Conservation (phyloP, 2,888 invertebrate genomes). For the Drosophila anomalipes region DNA sequence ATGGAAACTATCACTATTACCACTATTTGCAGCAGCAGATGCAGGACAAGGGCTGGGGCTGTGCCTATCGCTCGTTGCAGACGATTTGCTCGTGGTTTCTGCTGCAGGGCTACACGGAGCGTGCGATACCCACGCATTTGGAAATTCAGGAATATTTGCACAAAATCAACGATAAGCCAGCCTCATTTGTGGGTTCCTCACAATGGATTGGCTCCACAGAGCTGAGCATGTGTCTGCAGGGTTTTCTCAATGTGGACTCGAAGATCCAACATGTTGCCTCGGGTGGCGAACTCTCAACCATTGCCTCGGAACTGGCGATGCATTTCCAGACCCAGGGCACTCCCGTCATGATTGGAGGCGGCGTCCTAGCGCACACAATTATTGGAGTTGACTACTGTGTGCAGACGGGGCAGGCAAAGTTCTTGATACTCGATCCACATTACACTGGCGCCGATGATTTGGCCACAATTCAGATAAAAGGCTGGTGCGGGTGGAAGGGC, state of each 20-base stretch:
- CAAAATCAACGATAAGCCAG: constrained; percentile 96
- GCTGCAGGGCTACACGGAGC: constrained; percentile 92
- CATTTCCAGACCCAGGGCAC: constrained; percentile 98
- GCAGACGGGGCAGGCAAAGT: constrained; percentile 92
- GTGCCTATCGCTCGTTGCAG: constrained; percentile 98
- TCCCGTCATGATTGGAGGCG: constrained; percentile 99
- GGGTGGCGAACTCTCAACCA: constrained; percentile 92
- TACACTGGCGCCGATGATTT: constrained; percentile 96
- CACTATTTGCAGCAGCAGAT: constrained; percentile 98
- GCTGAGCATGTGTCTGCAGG: constrained; percentile 95
- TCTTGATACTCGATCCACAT: constrained; percentile 99
- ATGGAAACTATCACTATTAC: constrained; percentile 96
- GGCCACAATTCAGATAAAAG: constrained; percentile 90
- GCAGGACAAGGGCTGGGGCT: constrained; percentile 99
- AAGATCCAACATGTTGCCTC: constrained; percentile 94
- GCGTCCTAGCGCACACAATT: constrained; percentile 98
- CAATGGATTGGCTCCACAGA: constrained; percentile 99
- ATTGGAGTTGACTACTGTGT: constrained; percentile 96
- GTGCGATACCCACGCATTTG: constrained; percentile 91
- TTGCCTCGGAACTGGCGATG: constrained; percentile 92
- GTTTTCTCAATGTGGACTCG: constrained; percentile 90
- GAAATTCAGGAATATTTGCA: constrained; percentile 98
- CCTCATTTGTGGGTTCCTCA: constrained; percentile 93
- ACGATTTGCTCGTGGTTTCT: constrained; percentile 98
- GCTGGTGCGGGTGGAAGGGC: constrained; percentile 99